These are phyloP conservation scores for Scaptomyza montana DNA, from an alignment of 1,140 invertebrate species.

Conservation along the genomic window DNA sequence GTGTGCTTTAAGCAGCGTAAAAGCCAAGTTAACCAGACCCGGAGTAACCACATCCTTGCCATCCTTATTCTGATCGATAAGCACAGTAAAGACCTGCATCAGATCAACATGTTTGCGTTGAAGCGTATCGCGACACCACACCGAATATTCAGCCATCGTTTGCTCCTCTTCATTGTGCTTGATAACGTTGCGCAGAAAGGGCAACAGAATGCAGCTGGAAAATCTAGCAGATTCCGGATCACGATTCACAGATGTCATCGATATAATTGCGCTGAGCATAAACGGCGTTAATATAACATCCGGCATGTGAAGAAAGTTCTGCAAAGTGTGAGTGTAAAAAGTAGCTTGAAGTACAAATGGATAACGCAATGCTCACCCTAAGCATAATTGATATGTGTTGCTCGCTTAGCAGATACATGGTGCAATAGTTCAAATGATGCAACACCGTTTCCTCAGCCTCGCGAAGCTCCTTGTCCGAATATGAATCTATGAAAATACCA, in stretches of 20 bases:
- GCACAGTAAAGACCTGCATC: conserved; percentile 71
- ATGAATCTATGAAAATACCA: conserved; percentile 57
- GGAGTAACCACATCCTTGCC: conserved; percentile 81
- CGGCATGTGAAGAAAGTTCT: conserved; percentile 76
- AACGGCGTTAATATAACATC: conserved; percentile 78
- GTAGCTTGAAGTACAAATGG: not conserved
- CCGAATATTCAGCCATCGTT: conserved; percentile 61
- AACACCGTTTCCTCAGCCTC: conserved; percentile 79
- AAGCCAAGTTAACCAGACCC: conserved; percentile 69
- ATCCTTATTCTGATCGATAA: conserved; percentile 82
- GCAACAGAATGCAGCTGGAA: conserved; percentile 64
- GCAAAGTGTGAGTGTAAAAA: not conserved
- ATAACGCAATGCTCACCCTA: conserved; percentile 38
- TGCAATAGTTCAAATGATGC: conserved; percentile 81
- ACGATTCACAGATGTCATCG: conserved; percentile 75
- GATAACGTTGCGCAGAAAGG: conserved; percentile 76
- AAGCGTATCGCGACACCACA: conserved; percentile 78
- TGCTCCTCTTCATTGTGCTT: conserved; percentile 74
- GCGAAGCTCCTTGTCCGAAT: conserved; percentile 77
- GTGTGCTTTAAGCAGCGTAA: conserved; percentile 68
- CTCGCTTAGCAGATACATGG: conserved; percentile 75
- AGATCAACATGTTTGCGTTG: conserved; percentile 72
- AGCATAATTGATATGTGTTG: conserved; percentile 66
- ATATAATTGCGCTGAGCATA: conserved; percentile 75
- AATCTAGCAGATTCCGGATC: conserved; percentile 66